A percentile compares a stretch with the other conserved stretches of the same genome.
Conservation (phyloP, 2,797 vertebrate genomes). For the Sarcophilus harrisii region DNA sequence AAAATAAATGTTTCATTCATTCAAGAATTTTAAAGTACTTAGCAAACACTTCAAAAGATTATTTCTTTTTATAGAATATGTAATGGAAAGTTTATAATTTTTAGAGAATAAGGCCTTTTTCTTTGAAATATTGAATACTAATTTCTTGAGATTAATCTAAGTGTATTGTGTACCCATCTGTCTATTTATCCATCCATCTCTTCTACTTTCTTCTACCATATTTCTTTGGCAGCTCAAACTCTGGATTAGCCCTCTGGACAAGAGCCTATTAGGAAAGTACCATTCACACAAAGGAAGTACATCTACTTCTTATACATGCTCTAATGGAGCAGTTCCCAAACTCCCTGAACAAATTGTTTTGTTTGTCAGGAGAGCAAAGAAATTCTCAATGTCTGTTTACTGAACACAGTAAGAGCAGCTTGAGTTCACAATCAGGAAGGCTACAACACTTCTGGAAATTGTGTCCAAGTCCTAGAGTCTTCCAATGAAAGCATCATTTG, state of each 20-base stretch:
- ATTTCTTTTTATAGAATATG: not conserved
- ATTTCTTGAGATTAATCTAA: constrained; percentile 16
- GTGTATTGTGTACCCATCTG: constrained; percentile 11
- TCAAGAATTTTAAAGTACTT: not conserved
- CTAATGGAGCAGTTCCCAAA: constrained; percentile 64
- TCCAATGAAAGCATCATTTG: not conserved
- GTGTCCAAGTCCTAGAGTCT: not conserved
- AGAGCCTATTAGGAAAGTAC: constrained; percentile 11
- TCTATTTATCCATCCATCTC: not conserved
- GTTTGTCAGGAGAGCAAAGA: constrained; percentile 28
- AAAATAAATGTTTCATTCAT: constrained; percentile 18
- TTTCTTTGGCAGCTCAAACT: not conserved
- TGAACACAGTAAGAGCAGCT: constrained; percentile 10
- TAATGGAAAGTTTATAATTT: not conserved
- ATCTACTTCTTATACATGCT: constrained; percentile 46
- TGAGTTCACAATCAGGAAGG: not conserved
- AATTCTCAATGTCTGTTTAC: constrained; percentile 54
- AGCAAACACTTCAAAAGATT: not conserved
- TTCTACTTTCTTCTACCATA: not conserved
- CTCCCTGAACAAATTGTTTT: constrained; percentile 51
- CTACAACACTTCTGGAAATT: not conserved
- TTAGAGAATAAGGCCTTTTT: not conserved
- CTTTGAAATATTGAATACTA: not conserved
- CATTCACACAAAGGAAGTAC: constrained; percentile 7
- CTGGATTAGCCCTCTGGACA: not conserved